Evolutionary conservation across 2,888 invertebrate species (phyloP), one percentile per base, ranked within the genome.

Genomic region (Eumacrocentrus americanus): DNA sequence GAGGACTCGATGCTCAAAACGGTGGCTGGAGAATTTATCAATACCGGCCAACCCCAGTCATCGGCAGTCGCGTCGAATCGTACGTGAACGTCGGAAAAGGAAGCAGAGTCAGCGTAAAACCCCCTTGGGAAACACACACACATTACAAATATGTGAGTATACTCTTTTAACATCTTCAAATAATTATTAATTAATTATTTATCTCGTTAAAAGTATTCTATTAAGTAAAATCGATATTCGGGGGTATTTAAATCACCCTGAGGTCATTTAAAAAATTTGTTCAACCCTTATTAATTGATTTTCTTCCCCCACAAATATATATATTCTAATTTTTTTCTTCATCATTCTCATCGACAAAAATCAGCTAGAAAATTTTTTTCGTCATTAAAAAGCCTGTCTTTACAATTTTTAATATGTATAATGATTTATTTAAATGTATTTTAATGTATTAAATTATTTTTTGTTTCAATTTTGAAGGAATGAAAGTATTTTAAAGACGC

Each of bases 21-120:
- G 63, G 57, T 59, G 58, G 65, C 68, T 70, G 68, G 69, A 73
- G 76, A 77, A 76, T 76, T 77, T 76, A 76, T 78, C 78, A 78
- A 78, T 78, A 78, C 55, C 75, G 71, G 66, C 67, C 70, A 69
- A 65, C 59, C 68, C 69, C 69, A 76, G 73, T 73, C 69, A 70
- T 67, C 72, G 70, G 69, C 73, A 71, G 74, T 70, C 70, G 72
- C 70, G 29, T 54, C 22, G 29, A 53, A 53, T 54, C 35, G 23
- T 54, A 54, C 54, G 54, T 20, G 35, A 37, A 51, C 37, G 9
- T 22, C 37, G 35, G 37, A 37, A 18, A 11, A 51, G 22, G 12
- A n/a, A 46, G 25, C 46, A 22, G 4, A 23, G 20, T 42, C 22
- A 2, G n/a, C 46, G 12, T 23, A 46, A 46, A 46, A 46, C 22